Conservation (phyloP, 2,888 invertebrate genomes). For the Athripsodes cinereus region DNA sequence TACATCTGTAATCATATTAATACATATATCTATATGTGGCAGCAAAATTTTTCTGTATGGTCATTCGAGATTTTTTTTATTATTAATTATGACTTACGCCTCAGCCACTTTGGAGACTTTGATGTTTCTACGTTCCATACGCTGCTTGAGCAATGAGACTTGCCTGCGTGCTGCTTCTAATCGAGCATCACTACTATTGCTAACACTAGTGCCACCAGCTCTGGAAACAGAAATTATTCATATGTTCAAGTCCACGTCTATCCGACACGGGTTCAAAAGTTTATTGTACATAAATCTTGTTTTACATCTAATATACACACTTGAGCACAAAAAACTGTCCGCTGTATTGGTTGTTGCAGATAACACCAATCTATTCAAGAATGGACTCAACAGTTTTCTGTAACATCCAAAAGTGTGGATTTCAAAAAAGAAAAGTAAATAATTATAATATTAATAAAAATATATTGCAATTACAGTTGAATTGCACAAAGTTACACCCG, state of each 20-base stretch:
- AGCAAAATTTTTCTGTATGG: neutral
- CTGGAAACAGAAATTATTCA: neutral
- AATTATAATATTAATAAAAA: no score
- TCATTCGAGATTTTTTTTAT: neutral
- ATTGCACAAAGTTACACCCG: no score
- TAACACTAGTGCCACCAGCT: neutral
- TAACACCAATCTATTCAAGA: no score
- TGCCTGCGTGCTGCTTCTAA: conserved; percentile 61
- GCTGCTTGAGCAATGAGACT: conserved; percentile 66
- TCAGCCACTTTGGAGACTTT: conserved; percentile 92
- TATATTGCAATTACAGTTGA: no score
- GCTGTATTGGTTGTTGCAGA: no score
- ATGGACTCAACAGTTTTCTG: no score
- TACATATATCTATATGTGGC: neutral
- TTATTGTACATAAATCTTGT: no score
- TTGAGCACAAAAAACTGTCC: no score
- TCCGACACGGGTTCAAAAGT: neutral
- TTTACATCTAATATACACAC: no score
- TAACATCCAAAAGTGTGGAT: no score
- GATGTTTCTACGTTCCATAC: conserved; percentile 81
- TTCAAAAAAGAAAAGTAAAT: no score
- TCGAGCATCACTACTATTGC: conserved; percentile 40
- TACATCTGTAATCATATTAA: conserved; percentile 52
- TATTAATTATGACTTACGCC: conserved; percentile 62
- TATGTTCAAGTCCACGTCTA: neutral